Evolutionary conservation across 1,140 invertebrate species (phyloP).

Genomic region (Trachymyrmex septentrionalis): DNA sequence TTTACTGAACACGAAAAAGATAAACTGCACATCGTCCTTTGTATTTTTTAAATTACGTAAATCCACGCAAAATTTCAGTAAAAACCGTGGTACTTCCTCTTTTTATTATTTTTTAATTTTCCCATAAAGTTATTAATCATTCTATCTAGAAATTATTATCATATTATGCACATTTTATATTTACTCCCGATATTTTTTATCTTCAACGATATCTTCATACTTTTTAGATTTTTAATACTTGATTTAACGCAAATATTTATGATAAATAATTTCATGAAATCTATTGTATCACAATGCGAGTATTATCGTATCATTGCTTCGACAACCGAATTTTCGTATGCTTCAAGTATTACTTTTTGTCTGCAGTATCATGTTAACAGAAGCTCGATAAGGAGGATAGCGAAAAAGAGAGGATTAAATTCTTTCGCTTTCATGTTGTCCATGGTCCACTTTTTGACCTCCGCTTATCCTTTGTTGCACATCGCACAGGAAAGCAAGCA

Average conservation of each 20-base stretch:
- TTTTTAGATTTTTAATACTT: neutral
- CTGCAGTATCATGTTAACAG: slow-evolving; percentile 40
- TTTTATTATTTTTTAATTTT: neutral
- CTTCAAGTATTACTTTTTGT: slow-evolving; percentile 11
- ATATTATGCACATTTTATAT: neutral
- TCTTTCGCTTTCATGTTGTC: slow-evolving; percentile 35
- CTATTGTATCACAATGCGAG: slow-evolving; percentile 13
- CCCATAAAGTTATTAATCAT: neutral
- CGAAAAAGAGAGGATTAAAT: slow-evolving; percentile 43
- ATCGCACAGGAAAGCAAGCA: neutral
- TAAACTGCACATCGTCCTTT: neutral
- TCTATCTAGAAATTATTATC: neutral
- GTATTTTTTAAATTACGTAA: slow-evolving; percentile 11
- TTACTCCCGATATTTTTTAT: neutral
- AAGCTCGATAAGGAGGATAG: neutral
- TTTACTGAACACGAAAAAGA: slow-evolving; percentile 8
- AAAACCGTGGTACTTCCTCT: neutral
- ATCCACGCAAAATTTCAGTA: neutral
- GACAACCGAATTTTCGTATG: slow-evolving; percentile 11
- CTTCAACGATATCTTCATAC: neutral
- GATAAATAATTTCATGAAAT: neutral
- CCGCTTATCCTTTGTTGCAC: slow-evolving; percentile 22
- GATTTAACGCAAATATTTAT: neutral
- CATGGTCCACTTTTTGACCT: slow-evolving; percentile 42
- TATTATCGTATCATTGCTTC: neutral